A percentile compares a stretch with the other conserved stretches of the same genome.
Evolutionary conservation across 2,113 vertebrate species (phyloP).

Genomic region (Dipodomys stephensi): DNA sequence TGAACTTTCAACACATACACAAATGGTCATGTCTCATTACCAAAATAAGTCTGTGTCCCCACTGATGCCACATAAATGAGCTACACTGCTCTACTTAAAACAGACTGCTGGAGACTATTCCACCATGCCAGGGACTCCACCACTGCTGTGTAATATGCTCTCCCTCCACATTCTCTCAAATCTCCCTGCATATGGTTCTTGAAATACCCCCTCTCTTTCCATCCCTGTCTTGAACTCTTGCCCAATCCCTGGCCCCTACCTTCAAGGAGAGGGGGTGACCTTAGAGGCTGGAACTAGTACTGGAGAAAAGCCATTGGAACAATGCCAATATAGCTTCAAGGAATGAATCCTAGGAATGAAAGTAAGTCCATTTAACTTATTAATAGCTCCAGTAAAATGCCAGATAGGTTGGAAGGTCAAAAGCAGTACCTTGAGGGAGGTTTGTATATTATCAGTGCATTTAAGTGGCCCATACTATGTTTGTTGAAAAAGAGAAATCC

Average conservation of each 20-base stretch:
- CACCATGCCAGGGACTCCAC: background rate
- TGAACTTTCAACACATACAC: background rate
- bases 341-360: constrained; percentile 48
- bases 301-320: constrained; percentile 20
- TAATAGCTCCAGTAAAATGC: constrained; percentile 52
- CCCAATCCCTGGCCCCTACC: background rate
- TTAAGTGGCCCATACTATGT: constrained; percentile 3
- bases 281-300: constrained; percentile 39
- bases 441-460: constrained; percentile 8
- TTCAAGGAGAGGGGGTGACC: background rate
- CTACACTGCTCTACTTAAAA: background rate
- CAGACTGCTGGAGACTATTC: background rate
- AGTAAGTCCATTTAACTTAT: constrained; percentile 60
- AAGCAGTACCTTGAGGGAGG: constrained; percentile 22
- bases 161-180: background rate
- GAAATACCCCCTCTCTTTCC: background rate
- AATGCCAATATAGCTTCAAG: constrained; percentile 50
- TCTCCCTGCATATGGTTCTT: constrained; percentile 6
- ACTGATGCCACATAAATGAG: constrained; percentile 8
- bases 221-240: constrained; percentile 3
- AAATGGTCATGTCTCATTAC: background rate
- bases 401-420: constrained; percentile 45
- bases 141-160: too few relatives aligned
- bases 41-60: constrained; percentile 8
- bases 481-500: constrained; percentile 39